A percentile compares a stretch with the other conserved stretches of the same genome.
phyloP scores from a whole-genome alignment of 2,888 invertebrate species.

The Eudasyphora cyanicolor region DNA sequence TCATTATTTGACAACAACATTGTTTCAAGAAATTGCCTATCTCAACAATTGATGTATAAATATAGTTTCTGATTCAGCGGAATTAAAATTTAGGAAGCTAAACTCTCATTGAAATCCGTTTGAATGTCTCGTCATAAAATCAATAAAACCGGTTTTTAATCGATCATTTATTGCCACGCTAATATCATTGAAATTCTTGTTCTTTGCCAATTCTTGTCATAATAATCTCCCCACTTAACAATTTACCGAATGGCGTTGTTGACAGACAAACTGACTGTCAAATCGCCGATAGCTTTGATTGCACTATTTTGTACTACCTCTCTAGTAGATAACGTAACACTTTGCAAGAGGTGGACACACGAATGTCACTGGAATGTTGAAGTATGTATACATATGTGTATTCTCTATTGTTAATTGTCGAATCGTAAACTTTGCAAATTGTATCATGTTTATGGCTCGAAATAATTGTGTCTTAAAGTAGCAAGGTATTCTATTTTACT shows the following conservation, averaged over 20 bases:
- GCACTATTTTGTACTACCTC: too few species aligned
- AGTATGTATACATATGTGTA: too few species aligned
- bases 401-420: too few species aligned
- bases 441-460: not conserved
- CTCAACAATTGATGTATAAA: not conserved
- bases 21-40: too few species aligned
- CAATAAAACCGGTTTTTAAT: not conserved
- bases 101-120: constrained; percentile 4
- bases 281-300: too few species aligned
- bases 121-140: not conserved
- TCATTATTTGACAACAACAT: too few species aligned
- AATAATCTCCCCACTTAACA: not conserved
- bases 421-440: not conserved
- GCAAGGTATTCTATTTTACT: not conserved
- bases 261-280: not conserved
- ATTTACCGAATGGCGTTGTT: not conserved
- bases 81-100: not conserved
- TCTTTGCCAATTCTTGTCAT: not conserved
- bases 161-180: not conserved
- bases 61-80: not conserved
- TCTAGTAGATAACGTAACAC: too few species aligned
- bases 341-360: too few species aligned
- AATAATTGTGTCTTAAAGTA: not conserved
- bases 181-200: constrained; percentile 1
- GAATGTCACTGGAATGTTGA: not conserved